A percentile compares a stretch with the other conserved stretches of the same genome.
Conservation (phyloP, 2,797 vertebrate genomes). For the Rousettus madagascariensis region DNA sequence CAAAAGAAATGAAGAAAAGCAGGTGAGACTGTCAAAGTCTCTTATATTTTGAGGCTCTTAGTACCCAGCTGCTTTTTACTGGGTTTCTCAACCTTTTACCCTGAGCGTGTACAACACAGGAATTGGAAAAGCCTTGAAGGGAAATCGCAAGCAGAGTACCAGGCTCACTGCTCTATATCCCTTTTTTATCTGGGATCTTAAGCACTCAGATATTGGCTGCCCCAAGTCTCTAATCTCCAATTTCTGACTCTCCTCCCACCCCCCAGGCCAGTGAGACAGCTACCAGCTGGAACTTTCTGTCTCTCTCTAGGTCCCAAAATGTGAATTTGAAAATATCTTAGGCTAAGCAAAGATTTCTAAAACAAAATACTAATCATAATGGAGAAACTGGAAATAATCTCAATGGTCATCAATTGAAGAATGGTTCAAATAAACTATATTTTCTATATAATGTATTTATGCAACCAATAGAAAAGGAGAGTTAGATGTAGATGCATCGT, state of each 20-base stretch:
- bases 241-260: neutral
- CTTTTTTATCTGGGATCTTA: neutral
- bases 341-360: neutral
- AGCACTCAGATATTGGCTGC: neutral
- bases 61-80: neutral
- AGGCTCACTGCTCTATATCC: neutral
- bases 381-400: neutral
- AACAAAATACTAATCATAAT: neutral
- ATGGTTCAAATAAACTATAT: neutral
- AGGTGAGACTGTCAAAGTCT: neutral
- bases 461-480: neutral
- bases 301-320: neutral
- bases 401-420: neutral
- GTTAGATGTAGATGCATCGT: neutral
- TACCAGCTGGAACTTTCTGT: neutral
- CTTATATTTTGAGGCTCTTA: neutral
- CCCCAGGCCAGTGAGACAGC: neutral
- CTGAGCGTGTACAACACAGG: neutral
- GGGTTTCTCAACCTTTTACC: neutral
- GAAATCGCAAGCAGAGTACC: neutral
- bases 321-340: conserved; percentile 7
- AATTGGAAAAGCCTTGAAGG: neutral
- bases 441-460: neutral
- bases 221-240: neutral
- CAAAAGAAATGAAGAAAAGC: neutral